Evolutionary conservation across 2,888 invertebrate species (phyloP).

Genomic region (Drosophila quinaria): DNA sequence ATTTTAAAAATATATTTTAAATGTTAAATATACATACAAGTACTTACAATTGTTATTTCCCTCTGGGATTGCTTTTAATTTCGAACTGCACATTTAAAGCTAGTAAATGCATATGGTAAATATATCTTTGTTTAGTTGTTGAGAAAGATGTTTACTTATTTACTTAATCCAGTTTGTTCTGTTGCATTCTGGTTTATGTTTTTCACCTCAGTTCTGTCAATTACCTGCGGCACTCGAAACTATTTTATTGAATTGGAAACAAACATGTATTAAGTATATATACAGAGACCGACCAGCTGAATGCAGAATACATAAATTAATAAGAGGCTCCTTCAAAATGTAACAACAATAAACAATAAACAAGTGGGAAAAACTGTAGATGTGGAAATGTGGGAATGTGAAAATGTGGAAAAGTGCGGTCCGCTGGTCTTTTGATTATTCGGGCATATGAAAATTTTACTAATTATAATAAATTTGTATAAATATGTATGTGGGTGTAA

Average conservation of each 20-base stretch:
- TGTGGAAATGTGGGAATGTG: neutral
- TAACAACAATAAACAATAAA: constrained; percentile 23
- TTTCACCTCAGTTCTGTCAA: constrained; percentile 24
- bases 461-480: constrained; percentile 51
- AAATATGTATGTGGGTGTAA: constrained; percentile 37
- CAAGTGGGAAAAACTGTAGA: constrained; percentile 16
- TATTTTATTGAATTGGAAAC: neutral
- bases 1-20: constrained; percentile 53
- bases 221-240: constrained; percentile 14
- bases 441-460: constrained; percentile 38
- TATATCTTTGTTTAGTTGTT: constrained; percentile 16
- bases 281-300: neutral
- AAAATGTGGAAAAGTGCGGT: constrained; percentile 6
- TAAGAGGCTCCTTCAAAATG: constrained; percentile 16
- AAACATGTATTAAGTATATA: constrained; percentile 9
- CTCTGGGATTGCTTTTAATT: constrained; percentile 27
- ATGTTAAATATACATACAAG: constrained; percentile 35
- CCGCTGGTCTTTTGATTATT: constrained; percentile 17
- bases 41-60: constrained; percentile 32
- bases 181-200: constrained; percentile 2
- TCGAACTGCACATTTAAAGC: constrained; percentile 7
- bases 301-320: constrained; percentile 25
- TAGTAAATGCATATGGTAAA: neutral
- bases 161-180: constrained; percentile 1
- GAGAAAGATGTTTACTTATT: neutral